Evolutionary conservation across 2,888 invertebrate species (phyloP).

Genomic region (Alviniconcha strummeri): DNA sequence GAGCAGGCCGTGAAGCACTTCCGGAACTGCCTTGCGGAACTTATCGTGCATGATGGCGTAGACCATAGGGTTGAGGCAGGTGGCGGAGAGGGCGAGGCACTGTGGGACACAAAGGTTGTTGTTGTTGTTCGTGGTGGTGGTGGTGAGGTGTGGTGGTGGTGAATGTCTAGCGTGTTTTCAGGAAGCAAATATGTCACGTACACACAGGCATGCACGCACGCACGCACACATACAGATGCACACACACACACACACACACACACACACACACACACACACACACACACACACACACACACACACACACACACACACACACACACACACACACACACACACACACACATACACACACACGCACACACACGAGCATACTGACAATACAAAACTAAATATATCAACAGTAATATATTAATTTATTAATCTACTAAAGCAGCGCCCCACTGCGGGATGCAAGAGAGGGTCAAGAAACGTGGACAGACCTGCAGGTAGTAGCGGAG

Average conservation of each 20-base stretch:
- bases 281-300: conserved; percentile 1
- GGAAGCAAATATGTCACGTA: too few relatives aligned
- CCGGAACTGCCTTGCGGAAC: background rate
- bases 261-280: background rate
- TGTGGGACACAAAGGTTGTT: background rate
- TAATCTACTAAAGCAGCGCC: too few relatives aligned
- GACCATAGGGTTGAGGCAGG: conserved; percentile 28
- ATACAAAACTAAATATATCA: background rate
- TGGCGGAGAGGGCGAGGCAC: conserved; percentile 25
- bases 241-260: background rate
- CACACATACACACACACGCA: background rate
- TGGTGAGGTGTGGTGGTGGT: too few relatives aligned
- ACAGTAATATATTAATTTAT: too few relatives aligned
- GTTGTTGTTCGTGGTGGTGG: too few relatives aligned
- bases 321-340: conserved; percentile 2
- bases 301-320: background rate
- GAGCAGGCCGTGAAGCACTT: background rate
- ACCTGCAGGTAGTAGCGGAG: conserved; percentile 30
- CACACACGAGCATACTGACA: background rate
- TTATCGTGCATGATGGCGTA: conserved; percentile 32
- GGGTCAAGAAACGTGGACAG: background rate
- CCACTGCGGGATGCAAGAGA: too few relatives aligned
- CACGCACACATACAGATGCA: background rate
- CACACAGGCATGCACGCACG: background rate
- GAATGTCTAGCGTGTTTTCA: too few relatives aligned